Base-by-base conservation (phyloP, 2,888 invertebrate species). In the Rhopalosiphum nymphaeae region DNA sequence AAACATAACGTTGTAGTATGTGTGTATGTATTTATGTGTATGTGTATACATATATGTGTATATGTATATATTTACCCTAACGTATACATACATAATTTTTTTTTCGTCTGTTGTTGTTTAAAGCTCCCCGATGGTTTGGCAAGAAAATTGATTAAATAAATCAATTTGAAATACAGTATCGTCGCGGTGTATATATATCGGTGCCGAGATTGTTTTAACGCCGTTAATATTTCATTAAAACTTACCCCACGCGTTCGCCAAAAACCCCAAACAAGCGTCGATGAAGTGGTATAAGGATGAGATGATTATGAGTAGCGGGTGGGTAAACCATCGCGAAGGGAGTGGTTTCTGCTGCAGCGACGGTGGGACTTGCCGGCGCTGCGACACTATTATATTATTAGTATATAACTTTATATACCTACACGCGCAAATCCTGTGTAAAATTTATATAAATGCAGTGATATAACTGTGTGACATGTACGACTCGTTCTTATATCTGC, bases 181-280 rank as follows among this genome's bases (percentile, higher is more conserved):
- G 67, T 53, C 46, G 61, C 44, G 9, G 25, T 57, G 26, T 42
- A 44, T 61, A 88, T 86, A 42, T 42, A 57, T 85, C 36, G 86
- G 84, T 85, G 53, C 49, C 86, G 91, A 94, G 94, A 94, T 94
- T 94, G 94, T 94, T 94, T 86, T 91, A 94, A 94, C 89, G 94
- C 86, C 91, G 94, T 91, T 94, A 94, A 94, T 94, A 94, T 94
- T 94, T 94, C 94, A 94, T 94, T 94, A 91, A 90, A 94, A 94
- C 94, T 90, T 94, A 86, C 78, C 91, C 91, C 67, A 91, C 53
- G 87, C 67, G 88, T 78, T 92, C 67, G 92, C 92, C 92, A 93
- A 93, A 92, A 93, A 89, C 92, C 86, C 57, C 49, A 61, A 13
- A 26, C 49, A 25, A 3, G n/a, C 85, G 42, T 21, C 25, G 49